phyloP scores from a whole-genome alignment of 2,113 vertebrate genomes.

The Spea bombifrons region DNA sequence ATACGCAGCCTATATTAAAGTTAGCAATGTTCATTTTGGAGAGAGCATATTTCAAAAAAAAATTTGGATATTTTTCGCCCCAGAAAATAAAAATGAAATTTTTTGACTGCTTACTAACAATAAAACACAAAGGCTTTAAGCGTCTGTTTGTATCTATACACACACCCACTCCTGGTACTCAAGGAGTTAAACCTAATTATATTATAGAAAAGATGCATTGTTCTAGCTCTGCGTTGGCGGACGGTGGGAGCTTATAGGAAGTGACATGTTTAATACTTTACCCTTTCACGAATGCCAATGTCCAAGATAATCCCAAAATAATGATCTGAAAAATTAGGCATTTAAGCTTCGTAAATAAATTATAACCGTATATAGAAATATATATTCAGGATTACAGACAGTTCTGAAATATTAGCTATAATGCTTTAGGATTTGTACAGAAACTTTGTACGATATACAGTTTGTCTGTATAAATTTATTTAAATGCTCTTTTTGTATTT shows the following conservation, averaged over 20 bases:
- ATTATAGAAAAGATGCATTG: neutral
- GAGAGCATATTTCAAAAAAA: neutral
- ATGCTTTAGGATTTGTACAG: no score
- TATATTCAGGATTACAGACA: no score
- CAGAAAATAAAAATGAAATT: no score
- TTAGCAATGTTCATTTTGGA: neutral
- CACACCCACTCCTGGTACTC: neutral
- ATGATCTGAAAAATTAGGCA: constrained; percentile 1
- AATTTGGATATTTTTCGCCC: neutral
- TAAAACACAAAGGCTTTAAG: no score
- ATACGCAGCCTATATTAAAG: constrained; percentile 14
- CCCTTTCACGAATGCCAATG: neutral
- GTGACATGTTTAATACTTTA: neutral
- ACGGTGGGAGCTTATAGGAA: neutral
- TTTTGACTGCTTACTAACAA: no score
- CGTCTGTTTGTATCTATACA: no score
- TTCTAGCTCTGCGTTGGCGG: neutral
- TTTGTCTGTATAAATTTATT: no score
- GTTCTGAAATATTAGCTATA: no score
- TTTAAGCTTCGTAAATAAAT: no score
- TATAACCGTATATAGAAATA: no score
- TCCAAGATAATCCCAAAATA: constrained; percentile 24
- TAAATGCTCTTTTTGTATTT: no score
- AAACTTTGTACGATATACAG: no score
- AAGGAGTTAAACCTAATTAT: neutral